phyloP scores from a whole-genome alignment of 2,888 invertebrate species.

The Ditula angustiorana region DNA sequence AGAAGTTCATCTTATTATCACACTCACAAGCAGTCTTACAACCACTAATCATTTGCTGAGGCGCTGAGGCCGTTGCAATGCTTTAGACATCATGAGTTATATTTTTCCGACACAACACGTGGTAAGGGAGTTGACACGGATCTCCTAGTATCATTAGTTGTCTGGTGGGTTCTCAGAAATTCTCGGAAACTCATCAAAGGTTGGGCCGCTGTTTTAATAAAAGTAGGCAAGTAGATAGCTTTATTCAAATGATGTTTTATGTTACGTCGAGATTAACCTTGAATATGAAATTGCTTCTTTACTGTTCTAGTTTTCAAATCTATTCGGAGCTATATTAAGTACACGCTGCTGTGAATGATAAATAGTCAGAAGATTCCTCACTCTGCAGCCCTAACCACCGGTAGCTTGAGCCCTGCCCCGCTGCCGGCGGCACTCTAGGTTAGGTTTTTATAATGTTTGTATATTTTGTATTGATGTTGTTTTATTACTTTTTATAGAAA shows the following conservation, averaged over 20 bases:
- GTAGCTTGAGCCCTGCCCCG: too few species aligned
- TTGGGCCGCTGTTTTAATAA: not conserved
- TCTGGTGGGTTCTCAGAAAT: constrained; percentile 7
- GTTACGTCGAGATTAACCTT: not conserved
- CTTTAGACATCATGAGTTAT: not conserved
- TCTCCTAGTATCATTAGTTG: constrained; percentile 18
- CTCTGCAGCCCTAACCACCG: too few species aligned
- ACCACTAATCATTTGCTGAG: not conserved
- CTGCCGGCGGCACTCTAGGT: too few species aligned
- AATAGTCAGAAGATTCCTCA: too few species aligned
- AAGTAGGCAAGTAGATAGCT: constrained; percentile 3
- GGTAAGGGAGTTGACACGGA: constrained; percentile 13
- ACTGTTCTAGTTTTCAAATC: too few species aligned
- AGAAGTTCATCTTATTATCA: not conserved
- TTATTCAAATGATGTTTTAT: not conserved
- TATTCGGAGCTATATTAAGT: too few species aligned
- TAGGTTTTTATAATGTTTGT: too few species aligned
- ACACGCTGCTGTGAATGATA: too few species aligned
- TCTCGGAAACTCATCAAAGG: constrained; percentile 15
- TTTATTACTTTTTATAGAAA: too few species aligned
- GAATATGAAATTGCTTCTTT: too few species aligned
- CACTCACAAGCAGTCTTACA: not conserved
- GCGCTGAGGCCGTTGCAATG: not conserved
- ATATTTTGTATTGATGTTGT: too few species aligned
- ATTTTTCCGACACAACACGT: not conserved